Percentiles rank a stretch among this genome's conserved stretches.
phyloP scores from a whole-genome alignment of 2,888 invertebrate genomes.

The Cryptocephalus primarius region DNA sequence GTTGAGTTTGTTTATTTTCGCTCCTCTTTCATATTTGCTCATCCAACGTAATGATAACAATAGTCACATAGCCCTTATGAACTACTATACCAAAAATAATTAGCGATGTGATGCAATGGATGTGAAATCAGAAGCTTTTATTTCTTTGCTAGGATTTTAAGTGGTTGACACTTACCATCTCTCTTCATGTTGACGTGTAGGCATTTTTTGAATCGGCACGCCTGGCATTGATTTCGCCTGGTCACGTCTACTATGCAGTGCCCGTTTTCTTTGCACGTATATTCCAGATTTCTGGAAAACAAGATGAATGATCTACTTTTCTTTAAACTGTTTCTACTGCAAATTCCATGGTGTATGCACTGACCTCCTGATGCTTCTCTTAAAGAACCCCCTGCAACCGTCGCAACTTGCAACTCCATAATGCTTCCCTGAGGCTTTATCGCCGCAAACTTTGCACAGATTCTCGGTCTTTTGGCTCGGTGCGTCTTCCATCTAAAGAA shows the following conservation, averaged over 20 bases:
- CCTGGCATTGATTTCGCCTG: conserved; percentile 87
- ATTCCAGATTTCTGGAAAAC: conserved; percentile 65
- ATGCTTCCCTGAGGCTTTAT: conserved; percentile 77
- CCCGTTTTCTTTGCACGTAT: conserved; percentile 84
- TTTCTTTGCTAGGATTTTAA: too few relatives aligned
- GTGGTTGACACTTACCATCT: conserved; percentile 59
- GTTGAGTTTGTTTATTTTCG: too few relatives aligned
- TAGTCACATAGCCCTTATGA: too few relatives aligned
- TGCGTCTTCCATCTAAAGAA: conserved; percentile 30
- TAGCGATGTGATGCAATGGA: too few relatives aligned
- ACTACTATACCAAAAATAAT: too few relatives aligned
- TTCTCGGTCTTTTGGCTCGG: conserved; percentile 43
- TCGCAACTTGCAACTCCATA: conserved; percentile 86
- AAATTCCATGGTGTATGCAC: background rate
- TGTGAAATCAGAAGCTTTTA: too few relatives aligned
- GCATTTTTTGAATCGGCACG: conserved; percentile 86
- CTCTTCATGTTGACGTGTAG: conserved; percentile 86
- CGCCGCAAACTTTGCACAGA: conserved; percentile 79
- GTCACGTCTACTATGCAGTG: conserved; percentile 85
- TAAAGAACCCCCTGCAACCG: conserved; percentile 89
- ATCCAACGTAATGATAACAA: too few relatives aligned
- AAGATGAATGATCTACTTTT: background rate
- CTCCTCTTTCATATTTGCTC: too few relatives aligned
- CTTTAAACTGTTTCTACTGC: background rate
- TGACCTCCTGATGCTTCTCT: conserved; percentile 79